Base-by-base conservation (phyloP, 2,888 invertebrate species). In the Ptilodon capucinus region DNA sequence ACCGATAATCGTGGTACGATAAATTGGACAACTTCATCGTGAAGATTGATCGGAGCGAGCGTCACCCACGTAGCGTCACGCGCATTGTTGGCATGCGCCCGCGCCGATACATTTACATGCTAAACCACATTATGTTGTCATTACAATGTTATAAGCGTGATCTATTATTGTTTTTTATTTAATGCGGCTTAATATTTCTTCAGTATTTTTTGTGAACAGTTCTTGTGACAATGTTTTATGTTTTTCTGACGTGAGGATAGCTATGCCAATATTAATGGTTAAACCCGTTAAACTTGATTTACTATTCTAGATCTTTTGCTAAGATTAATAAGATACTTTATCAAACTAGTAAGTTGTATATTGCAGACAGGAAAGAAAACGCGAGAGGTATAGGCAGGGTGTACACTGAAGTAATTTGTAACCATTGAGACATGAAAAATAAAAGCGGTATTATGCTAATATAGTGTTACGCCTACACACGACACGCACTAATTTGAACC, bases 401-500 rank as follows among this genome's bases (percentile, higher is more conserved):
- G 11, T 44, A 42, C 30, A 39, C 11, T 28, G 38, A 46, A 44
- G 51, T 43, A 50, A 44, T 61, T 49, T 48, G 28, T 54, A 48
- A 39, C 50, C 44, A 56, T 60, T 54, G 48, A 59, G 7, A 17
- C 30, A 53, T 54, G 50, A 60, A 60, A 60, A 56, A 57, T 55
- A 57, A 58, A 64, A 65, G 55, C 51, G n/a, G 53, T 51, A 57
- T 55, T 51, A 60, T 63, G 56, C 54, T 65, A 60, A 57, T 63
- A 68, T 63, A 68, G 55, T 66, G 71, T 60, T 67, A 84, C 88
- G 86, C 86, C 86, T 82, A 81, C 81, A 69, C 57, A 62, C 71
- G 73, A 77, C 86, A 74, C 75, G 77, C 73, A 81, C 83, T 90
- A 89, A 89, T 90, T 87, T 88, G 85, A 76, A 60, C 86, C 84